These are phyloP conservation scores for Augochlora pura DNA, from an alignment of 1,140 invertebrate species.

Conservation along the genomic window DNA sequence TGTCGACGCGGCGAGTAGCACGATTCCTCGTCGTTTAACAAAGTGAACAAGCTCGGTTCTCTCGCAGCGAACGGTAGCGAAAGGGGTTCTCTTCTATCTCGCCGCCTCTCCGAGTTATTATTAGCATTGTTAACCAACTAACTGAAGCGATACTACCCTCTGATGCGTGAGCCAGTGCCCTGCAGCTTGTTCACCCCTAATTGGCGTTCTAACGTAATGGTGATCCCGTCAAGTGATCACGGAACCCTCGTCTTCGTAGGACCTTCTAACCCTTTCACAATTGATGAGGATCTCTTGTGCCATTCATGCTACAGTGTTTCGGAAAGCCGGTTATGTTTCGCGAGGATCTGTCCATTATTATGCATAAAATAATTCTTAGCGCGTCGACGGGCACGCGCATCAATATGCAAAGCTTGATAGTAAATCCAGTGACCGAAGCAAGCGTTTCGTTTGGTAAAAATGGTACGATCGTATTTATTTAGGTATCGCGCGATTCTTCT, in stretches of 20 bases:
- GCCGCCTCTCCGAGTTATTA: constrained; percentile 70
- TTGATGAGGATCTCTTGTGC: constrained; percentile 57
- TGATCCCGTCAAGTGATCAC: constrained; percentile 72
- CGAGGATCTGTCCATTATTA: background rate
- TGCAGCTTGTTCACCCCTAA: constrained; percentile 70
- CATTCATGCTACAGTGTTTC: constrained; percentile 53
- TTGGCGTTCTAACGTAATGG: constrained; percentile 73
- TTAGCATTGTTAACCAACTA: constrained; percentile 79
- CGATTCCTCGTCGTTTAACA: constrained; percentile 4
- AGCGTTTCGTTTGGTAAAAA: too few relatives aligned
- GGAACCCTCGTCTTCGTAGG: constrained; percentile 56
- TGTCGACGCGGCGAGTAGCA: background rate
- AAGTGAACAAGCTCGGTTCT: constrained; percentile 3
- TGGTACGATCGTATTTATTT: too few relatives aligned
- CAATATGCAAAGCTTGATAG: background rate
- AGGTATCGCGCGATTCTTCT: too few relatives aligned
- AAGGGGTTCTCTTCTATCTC: constrained; percentile 57
- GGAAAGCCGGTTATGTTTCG: constrained; percentile 43
- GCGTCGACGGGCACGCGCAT: too few relatives aligned
- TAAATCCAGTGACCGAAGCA: too few relatives aligned
- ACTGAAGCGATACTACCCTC: constrained; percentile 72
- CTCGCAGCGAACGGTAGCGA: constrained; percentile 48
- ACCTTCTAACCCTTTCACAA: constrained; percentile 62
- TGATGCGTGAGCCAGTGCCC: constrained; percentile 66
- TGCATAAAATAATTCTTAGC: constrained; percentile 6